phyloP scores from a whole-genome alignment of 1,140 invertebrate species.

The Drosophila kikkawai region DNA sequence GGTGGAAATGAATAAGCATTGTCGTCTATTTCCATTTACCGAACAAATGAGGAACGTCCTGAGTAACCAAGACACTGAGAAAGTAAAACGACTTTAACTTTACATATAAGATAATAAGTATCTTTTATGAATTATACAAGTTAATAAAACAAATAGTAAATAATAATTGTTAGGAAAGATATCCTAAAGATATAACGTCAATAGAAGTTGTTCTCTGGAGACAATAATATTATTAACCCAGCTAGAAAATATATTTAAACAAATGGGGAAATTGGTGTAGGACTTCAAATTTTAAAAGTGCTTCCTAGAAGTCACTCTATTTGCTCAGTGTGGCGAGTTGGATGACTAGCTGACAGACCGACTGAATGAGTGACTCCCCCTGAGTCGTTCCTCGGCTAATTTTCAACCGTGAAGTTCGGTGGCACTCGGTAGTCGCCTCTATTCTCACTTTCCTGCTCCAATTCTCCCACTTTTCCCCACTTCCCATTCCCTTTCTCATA shows the following conservation, averaged over 20 bases:
- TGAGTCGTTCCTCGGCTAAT: conserved; percentile 42
- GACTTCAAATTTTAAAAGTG: not conserved
- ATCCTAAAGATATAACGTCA: no score
- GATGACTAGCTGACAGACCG: conserved; percentile 18
- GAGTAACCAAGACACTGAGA: not conserved
- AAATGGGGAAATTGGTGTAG: not conserved
- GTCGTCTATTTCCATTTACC: conserved; percentile 36
- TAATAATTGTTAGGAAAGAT: no score
- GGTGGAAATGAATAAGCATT: conserved; percentile 33
- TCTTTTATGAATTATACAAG: no score
- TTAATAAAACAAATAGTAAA: no score
- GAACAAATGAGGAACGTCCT: conserved; percentile 1
- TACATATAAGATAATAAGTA: not conserved
- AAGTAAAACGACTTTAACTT: not conserved
- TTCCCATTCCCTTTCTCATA: conserved; percentile 26
- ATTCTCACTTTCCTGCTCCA: conserved; percentile 1
- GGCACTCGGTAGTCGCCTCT: conserved; percentile 14
- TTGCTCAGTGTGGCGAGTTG: conserved; percentile 8
- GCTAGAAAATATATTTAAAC: not conserved
- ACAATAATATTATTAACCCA: no score
- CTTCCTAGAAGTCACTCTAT: not conserved
- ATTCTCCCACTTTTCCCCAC: not conserved
- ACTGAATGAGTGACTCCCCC: conserved; percentile 15
- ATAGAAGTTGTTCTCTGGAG: no score
- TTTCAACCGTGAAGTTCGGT: conserved; percentile 46